Evolutionary conservation across 2,888 invertebrate genomes (phyloP), one percentile per base, ranked within the genome.

Genomic region (Charanyca ferruginea): DNA sequence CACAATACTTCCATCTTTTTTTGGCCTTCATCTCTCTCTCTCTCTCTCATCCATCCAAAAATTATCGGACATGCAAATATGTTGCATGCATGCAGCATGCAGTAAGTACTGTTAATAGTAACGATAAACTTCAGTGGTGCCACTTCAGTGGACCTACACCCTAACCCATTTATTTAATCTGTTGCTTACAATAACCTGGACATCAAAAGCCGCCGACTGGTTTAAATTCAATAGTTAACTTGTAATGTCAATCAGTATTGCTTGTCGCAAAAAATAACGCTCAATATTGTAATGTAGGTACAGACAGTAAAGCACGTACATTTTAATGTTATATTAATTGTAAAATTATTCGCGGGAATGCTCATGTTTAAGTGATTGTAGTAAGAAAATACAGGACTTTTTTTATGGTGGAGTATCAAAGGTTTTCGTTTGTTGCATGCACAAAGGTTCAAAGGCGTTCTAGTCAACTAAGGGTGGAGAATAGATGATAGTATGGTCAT

Each of bases 131-230:
- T 35, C 41, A 58, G n/a, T n/a, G n/a, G n/a, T n/a, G n/a, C n/a
- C 42, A 23, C 49, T 16, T 16, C 58, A 41, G 60, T 74, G 76
- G n/a, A 51, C 18, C 42, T 38, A 42, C 28, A 58, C 58, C 71
- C 35, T 66, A 48, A 76, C 6, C 0, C 3, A 22, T 22, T 51
- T 53, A 35, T 66, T 45, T 55, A 58, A 62, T 67, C 52, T 16
- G 8, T 38, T 72, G 38, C 3, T 55, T 75, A 61, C 28, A 52
- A 57, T 58, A 25, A 20, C 45, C 38, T 13, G 20, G 23, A 64
- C 75, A 65, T 80, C 78, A 80, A 80, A 79, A 48, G 60, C 3
- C 23, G 42, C 79, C 79, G 79, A n/a, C 66, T 28, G 45, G 42
- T 80, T 80, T 63, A 80, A 32, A 80, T 75, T 75, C 72, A 69